Conservation (phyloP, 2,797 vertebrate species). For the Tamandua tetradactyla region DNA sequence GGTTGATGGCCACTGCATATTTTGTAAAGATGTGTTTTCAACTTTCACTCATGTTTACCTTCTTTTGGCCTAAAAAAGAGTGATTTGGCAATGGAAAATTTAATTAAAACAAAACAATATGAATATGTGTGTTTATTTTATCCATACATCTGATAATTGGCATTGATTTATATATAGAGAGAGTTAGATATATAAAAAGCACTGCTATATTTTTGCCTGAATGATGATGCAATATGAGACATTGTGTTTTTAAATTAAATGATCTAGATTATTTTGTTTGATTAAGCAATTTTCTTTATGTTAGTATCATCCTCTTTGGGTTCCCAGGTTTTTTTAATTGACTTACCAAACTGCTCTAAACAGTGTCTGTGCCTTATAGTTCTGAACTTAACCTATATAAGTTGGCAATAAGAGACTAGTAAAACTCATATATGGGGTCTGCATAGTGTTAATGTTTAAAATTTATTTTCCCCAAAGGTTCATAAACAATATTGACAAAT, state of each 20-base stretch:
- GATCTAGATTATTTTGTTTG: conserved; percentile 37
- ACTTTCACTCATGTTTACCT: not conserved
- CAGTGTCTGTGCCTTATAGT: conserved; percentile 1
- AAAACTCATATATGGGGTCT: conserved; percentile 59
- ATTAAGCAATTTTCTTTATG: conserved; percentile 56
- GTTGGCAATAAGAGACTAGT: conserved; percentile 55
- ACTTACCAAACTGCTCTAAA: not conserved
- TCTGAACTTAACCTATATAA: conserved; percentile 66
- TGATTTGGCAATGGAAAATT: conserved; percentile 33
- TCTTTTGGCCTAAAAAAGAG: conserved; percentile 37
- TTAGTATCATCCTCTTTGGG: not conserved
- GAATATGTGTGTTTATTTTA: conserved; percentile 64
- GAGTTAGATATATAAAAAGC: conserved; percentile 4
- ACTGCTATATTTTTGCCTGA: not conserved
- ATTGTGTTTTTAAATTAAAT: conserved; percentile 51
- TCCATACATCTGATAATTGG: conserved; percentile 1
- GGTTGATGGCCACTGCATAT: not conserved
- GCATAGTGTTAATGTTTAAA: not conserved
- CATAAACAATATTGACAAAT: conserved; percentile 70
- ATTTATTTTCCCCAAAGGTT: conserved; percentile 69
- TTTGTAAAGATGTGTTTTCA: conserved; percentile 52
- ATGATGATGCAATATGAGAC: conserved; percentile 1
- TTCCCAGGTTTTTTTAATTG: not conserved
- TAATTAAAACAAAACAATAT: conserved; percentile 20
- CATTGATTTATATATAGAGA: not conserved